Percentiles rank a stretch among this genome's conserved stretches.
These are phyloP conservation scores for Coptotermes formosanus DNA, from an alignment of 1,140 invertebrate species.

Conservation along the genomic window DNA sequence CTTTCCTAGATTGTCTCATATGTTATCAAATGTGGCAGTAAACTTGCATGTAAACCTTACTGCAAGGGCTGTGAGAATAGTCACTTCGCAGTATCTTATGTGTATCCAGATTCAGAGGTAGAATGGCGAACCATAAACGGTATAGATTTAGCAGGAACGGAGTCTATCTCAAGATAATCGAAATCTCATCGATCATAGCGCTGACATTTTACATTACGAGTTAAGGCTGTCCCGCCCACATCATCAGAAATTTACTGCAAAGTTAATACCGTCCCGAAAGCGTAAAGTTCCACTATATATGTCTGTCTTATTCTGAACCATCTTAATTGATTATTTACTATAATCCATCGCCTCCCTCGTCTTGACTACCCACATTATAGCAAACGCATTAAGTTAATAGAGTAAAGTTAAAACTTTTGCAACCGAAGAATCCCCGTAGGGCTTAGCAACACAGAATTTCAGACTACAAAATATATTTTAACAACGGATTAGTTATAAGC, in stretches of 20 bases:
- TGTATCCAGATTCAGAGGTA: background rate
- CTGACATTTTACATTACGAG: conserved; percentile 15
- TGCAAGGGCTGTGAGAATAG: too few species aligned
- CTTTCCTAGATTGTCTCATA: too few species aligned
- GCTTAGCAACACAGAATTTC: too few species aligned
- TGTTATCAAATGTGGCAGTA: too few species aligned
- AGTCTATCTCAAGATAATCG: background rate
- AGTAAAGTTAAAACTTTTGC: too few species aligned
- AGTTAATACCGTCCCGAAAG: background rate
- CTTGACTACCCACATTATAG: background rate
- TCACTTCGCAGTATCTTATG: background rate
- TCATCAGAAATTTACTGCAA: conserved; percentile 1
- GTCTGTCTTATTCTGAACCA: background rate
- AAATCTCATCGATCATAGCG: background rate
- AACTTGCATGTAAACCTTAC: too few species aligned
- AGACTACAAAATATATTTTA: too few species aligned
- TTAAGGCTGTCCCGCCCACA: conserved; percentile 8
- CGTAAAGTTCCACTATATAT: background rate
- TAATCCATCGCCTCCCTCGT: background rate
- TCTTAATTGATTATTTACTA: background rate
- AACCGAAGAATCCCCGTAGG: too few species aligned
- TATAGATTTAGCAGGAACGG: background rate
- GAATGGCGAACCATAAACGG: background rate
- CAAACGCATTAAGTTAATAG: too few species aligned
- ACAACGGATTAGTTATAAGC: too few species aligned